Conservation (phyloP, 1,140 invertebrate species). For the Pogonognathellus flavescens region DNA sequence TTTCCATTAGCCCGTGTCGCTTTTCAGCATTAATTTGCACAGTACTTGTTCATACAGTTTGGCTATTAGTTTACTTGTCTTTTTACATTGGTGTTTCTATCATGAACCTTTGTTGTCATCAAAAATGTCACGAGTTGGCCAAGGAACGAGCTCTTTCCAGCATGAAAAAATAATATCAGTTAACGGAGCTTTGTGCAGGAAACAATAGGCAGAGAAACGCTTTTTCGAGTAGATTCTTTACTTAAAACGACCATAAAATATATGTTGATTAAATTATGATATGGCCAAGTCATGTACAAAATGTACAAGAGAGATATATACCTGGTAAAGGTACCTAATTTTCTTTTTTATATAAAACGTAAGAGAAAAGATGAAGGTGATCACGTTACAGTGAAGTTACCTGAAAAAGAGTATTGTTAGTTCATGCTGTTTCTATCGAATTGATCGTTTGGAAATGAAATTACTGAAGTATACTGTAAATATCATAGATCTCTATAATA, state of each 20-base stretch:
- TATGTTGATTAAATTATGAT: not conserved
- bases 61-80: conserved; percentile 36
- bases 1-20: conserved; percentile 22
- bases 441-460: no score
- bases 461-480: no score
- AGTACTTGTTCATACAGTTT: not conserved
- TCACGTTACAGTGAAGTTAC: no score
- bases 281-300: not conserved
- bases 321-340: no score
- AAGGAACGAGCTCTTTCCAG: conserved; percentile 34
- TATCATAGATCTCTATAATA: no score
- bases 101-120: conserved; percentile 40
- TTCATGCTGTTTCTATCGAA: no score
- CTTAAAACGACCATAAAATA: not conserved
- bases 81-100: conserved; percentile 11
- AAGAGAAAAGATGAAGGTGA: no score
- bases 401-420: no score
- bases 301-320: no score
- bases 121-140: conserved; percentile 61
- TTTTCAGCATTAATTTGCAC: conserved; percentile 28
- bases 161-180: conserved; percentile 53
- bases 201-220: conserved; percentile 22
- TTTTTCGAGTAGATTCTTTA: not conserved
- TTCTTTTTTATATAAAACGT: no score
- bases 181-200: conserved; percentile 25